These are phyloP conservation scores for Pimephales promelas DNA, from an alignment of 2,113 vertebrate genomes.

Conservation along the genomic window DNA sequence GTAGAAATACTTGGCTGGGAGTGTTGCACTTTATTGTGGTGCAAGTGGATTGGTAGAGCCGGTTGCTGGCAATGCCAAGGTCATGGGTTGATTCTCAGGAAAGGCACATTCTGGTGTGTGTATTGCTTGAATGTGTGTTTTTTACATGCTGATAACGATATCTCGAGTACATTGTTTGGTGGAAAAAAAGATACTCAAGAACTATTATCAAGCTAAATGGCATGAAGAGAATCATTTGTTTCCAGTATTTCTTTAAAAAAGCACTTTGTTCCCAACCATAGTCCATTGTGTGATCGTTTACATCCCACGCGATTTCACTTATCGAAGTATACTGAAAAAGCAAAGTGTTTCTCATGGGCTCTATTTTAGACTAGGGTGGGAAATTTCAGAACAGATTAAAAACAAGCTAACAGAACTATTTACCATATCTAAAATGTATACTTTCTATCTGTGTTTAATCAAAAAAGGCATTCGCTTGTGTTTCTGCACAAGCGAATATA, in stretches of 20 bases:
- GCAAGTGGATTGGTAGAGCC: not conserved
- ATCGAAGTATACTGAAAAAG: constrained; percentile 11
- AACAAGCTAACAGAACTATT: not conserved
- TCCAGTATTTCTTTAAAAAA: constrained; percentile 2
- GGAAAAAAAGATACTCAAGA: not conserved
- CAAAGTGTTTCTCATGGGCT: constrained; percentile 6
- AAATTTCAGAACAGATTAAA: constrained; percentile 9
- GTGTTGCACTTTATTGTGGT: not conserved
- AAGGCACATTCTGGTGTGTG: not conserved
- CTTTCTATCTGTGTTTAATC: not conserved
- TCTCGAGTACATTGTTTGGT: not conserved
- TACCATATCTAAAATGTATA: not conserved
- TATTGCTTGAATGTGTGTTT: not conserved
- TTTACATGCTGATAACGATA: not conserved
- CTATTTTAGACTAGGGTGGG: constrained; percentile 13
- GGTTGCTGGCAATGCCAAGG: not conserved
- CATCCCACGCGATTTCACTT: not conserved
- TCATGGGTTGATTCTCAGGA: not conserved
- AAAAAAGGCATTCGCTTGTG: too few species aligned
- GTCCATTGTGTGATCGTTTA: not conserved
- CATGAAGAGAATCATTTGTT: not conserved
- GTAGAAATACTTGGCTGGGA: not conserved
- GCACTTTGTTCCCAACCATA: not conserved
- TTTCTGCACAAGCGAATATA: not conserved
- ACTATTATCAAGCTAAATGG: constrained; percentile 8